phyloP scores from a whole-genome alignment of 2,797 vertebrate genomes.

The Lutjanus argentimaculatus region DNA sequence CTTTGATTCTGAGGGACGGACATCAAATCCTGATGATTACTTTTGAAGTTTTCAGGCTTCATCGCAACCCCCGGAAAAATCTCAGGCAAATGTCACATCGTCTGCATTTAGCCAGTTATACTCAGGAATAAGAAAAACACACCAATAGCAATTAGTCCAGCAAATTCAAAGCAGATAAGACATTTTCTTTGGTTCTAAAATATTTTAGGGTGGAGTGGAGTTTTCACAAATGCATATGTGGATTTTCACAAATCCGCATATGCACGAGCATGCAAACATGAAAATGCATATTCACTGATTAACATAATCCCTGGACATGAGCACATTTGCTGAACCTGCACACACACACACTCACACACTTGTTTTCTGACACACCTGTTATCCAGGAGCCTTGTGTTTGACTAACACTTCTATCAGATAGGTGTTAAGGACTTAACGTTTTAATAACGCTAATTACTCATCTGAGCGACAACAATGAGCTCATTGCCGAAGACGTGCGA shows the following conservation, averaged over 20 bases:
- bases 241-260: too few relatives aligned
- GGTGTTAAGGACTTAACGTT: slow-evolving; percentile 72
- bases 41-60: slow-evolving; percentile 24
- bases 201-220: neutral
- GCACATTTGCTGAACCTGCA: slow-evolving; percentile 29
- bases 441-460: slow-evolving; percentile 81
- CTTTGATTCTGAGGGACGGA: slow-evolving; percentile 38
- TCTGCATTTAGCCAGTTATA: slow-evolving; percentile 8
- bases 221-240: too few relatives aligned
- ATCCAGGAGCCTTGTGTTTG: slow-evolving; percentile 65
- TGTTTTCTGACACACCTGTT: slow-evolving; percentile 67
- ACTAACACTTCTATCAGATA: slow-evolving; percentile 77
- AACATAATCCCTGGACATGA: slow-evolving; percentile 44
- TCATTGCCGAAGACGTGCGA: slow-evolving; percentile 65
- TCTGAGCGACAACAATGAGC: slow-evolving; percentile 74
- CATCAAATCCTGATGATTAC: slow-evolving; percentile 40
- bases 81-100: slow-evolving; percentile 6
- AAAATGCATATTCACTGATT: slow-evolving; percentile 31
- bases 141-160: neutral
- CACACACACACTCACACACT: slow-evolving; percentile 46
- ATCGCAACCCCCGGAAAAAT: slow-evolving; percentile 21
- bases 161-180: slow-evolving; percentile 7
- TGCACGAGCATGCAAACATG: slow-evolving; percentile 8
- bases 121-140: slow-evolving; percentile 2
- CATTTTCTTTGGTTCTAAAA: neutral